Percentiles rank a stretch among this genome's conserved stretches.
phyloP scores from a whole-genome alignment of 2,797 vertebrate species.

The Takifugu ocellatus region DNA sequence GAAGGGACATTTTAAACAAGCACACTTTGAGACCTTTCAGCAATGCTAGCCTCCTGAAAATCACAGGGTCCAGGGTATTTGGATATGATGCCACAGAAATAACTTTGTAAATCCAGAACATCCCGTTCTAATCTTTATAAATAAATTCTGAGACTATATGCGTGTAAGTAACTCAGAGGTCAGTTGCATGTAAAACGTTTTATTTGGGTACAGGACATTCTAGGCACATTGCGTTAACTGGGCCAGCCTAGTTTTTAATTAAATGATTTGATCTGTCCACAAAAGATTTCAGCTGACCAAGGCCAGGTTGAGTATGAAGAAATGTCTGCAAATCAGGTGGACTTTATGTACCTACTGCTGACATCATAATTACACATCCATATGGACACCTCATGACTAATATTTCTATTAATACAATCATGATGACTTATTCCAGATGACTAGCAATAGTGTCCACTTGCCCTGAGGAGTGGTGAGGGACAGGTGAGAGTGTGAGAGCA shows the following conservation, averaged over 20 bases:
- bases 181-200: background rate
- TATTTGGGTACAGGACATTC: background rate
- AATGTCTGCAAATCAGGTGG: too few relatives aligned
- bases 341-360: too few relatives aligned
- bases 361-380: background rate
- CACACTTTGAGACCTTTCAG: too few relatives aligned
- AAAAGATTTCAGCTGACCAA: conserved; percentile 22
- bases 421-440: background rate
- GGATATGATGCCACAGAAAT: too few relatives aligned
- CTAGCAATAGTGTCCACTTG: conserved; percentile 1
- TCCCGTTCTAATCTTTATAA: too few relatives aligned
- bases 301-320: conserved; percentile 2
- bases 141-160: too few relatives aligned
- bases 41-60: too few relatives aligned
- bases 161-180: background rate
- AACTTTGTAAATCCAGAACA: too few relatives aligned
- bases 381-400: background rate
- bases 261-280: conserved; percentile 31
- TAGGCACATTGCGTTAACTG: background rate
- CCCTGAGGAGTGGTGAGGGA: conserved; percentile 2
- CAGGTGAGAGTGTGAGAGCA: conserved; percentile 41
- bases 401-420: conserved; percentile 14
- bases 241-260: conserved; percentile 23
- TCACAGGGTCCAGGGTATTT: too few relatives aligned
- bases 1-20: too few relatives aligned